Evolutionary conservation across 2,113 vertebrate genomes (phyloP).

Genomic region (Aldabrachelys gigantea): DNA sequence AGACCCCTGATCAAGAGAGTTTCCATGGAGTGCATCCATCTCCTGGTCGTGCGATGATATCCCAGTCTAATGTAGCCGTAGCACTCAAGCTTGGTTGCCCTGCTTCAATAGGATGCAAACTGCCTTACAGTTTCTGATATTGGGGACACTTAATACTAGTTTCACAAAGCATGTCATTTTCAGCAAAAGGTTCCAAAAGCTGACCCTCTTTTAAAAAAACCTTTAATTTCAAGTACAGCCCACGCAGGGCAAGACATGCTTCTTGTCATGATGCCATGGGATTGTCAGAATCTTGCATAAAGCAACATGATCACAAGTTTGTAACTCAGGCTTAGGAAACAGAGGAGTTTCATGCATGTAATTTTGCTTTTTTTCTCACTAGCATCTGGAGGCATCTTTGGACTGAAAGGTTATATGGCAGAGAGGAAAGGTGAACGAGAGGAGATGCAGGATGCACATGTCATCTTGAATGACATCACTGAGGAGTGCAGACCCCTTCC

Average conservation of each 20-base stretch:
- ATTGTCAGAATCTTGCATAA: background rate
- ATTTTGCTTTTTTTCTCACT: slow-evolving; percentile 44
- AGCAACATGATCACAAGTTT: background rate
- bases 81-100: background rate
- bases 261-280: background rate
- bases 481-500: slow-evolving; percentile 79
- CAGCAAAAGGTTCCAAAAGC: background rate
- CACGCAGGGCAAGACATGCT: accelerated
- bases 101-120: background rate
- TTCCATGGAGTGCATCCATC: background rate
- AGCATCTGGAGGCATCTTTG: slow-evolving; percentile 80
- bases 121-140: background rate
- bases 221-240: background rate
- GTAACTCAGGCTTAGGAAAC: background rate
- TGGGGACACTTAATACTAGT: accelerated
- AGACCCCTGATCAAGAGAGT: background rate
- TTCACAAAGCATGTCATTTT: background rate
- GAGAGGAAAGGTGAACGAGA: slow-evolving; percentile 93
- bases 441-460: slow-evolving; percentile 97
- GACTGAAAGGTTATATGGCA: slow-evolving; percentile 88
- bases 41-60: background rate
- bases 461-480: slow-evolving; percentile 88
- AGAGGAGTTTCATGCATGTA: background rate
- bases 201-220: background rate
- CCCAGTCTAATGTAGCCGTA: accelerated